Conservation (phyloP, 2,113 vertebrate genomes). For the Larimichthys crocea region DNA sequence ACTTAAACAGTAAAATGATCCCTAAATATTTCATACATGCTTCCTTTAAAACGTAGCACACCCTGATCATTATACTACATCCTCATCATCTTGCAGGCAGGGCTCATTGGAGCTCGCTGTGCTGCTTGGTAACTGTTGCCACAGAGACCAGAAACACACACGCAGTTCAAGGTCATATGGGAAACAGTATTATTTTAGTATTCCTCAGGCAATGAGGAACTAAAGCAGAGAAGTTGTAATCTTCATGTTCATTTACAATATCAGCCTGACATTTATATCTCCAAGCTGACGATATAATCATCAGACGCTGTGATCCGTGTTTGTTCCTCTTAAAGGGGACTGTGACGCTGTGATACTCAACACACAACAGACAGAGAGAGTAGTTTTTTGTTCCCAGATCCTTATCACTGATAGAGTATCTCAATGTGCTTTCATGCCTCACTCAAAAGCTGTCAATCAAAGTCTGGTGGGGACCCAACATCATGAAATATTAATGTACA, state of each 20-base stretch:
- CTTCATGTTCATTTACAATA: not conserved
- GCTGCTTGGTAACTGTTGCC: slow-evolving; percentile 70
- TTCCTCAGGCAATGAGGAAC: slow-evolving; percentile 9
- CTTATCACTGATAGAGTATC: too few relatives aligned
- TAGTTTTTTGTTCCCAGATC: too few relatives aligned
- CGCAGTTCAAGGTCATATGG: slow-evolving; percentile 46
- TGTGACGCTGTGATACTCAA: too few relatives aligned
- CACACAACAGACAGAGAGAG: too few relatives aligned
- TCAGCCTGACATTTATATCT: not conserved
- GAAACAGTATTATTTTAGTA: slow-evolving; percentile 31
- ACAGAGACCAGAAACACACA: slow-evolving; percentile 59
- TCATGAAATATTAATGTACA: too few relatives aligned
- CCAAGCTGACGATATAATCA: not conserved
- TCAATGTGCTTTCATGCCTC: too few relatives aligned
- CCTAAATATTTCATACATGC: not conserved
- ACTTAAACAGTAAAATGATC: not conserved
- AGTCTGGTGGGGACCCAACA: too few relatives aligned
- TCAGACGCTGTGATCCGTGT: not conserved
- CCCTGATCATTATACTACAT: not conserved
- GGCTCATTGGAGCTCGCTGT: slow-evolving; percentile 35
- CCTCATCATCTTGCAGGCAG: slow-evolving; percentile 30
- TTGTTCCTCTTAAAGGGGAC: not conserved
- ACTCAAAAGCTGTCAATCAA: too few relatives aligned
- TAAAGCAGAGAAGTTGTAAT: slow-evolving; percentile 2
- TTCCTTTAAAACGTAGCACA: not conserved